phyloP scores from a whole-genome alignment of 2,113 vertebrate species.

The Egretta garzetta region DNA sequence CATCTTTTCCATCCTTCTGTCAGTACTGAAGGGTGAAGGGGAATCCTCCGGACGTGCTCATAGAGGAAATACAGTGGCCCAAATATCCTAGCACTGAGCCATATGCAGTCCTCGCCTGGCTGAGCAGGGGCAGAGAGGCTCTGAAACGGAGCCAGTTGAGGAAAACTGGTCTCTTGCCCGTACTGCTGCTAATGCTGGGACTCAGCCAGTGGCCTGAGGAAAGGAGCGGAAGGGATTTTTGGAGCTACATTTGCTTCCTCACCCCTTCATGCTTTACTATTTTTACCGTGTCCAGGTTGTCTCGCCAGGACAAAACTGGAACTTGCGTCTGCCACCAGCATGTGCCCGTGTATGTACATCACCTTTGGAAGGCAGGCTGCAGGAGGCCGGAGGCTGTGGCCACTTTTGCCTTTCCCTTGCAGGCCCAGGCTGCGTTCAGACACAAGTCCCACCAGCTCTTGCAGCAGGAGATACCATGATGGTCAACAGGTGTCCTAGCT shows the following conservation, averaged over 20 bases:
- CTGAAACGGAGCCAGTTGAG: neutral
- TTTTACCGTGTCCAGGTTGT: neutral
- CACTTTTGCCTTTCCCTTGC: neutral
- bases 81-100: neutral
- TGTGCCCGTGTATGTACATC: neutral
- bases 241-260: neutral
- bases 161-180: neutral
- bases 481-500: neutral
- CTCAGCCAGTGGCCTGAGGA: neutral
- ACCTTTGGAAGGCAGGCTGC: neutral
- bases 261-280: neutral
- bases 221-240: neutral
- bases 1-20: neutral
- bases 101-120: neutral
- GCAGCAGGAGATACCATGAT: neutral
- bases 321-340: neutral
- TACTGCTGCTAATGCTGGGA: neutral
- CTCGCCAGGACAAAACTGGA: neutral
- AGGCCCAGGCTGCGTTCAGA: neutral
- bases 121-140: neutral
- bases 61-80: neutral
- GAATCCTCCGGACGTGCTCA: fast-evolving
- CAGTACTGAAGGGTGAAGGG: neutral
- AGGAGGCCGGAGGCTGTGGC: neutral
- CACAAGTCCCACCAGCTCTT: neutral